Base-by-base conservation (phyloP, 64 coral and sea anemone genomes). In the Cladopsammia gracilis region DNA sequence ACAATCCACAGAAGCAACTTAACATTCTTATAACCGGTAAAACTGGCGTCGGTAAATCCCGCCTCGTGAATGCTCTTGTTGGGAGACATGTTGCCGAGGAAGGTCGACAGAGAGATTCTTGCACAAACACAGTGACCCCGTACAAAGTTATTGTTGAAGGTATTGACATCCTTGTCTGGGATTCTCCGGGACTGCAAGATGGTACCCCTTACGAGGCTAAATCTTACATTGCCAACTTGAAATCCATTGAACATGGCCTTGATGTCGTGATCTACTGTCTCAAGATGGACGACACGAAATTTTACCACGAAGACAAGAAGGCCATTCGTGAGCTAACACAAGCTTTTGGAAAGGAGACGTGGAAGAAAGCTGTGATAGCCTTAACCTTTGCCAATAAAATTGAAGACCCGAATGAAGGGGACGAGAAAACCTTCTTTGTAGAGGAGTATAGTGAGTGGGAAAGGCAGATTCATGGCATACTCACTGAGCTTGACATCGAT, bases 111-210 rank as follows among this genome's bases (percentile, higher is more conserved):
- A 34, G 25, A 61, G 47, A 24, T 2, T 10, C 52, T 10, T 65
- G 58, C 18, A 89, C 87, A 11, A 7, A 19, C 67, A 24, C 19
- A 7, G 62, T 70, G 8, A 70, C 43, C 11, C 11, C 44, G 8
- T 48, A 86, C 64, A 0, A 22, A 20, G 16, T 10, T 70, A 1
- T 14, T 23, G 52, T 56, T 25, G n/a, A 77, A 22, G 75, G 20
- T 4, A 25, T 54, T 14, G 3, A 10, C 0, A n/a, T 88, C 5
- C 49, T 25, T 43, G 68, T 88, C 7, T 89, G 87, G 87, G 87
- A 89, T 66, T 89, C 87, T 78, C 74, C 73, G 16, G 87, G 87
- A 46, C 25, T 89, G 1, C 86, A 89, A 61, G 86, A 89, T 76
- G 86, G 86, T 24, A 45, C 24, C 1, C 13, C 3, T 7, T 10